These are phyloP conservation scores for Ellobius talpinus DNA, from an alignment of 2,113 vertebrate species.

Conservation along the genomic window DNA sequence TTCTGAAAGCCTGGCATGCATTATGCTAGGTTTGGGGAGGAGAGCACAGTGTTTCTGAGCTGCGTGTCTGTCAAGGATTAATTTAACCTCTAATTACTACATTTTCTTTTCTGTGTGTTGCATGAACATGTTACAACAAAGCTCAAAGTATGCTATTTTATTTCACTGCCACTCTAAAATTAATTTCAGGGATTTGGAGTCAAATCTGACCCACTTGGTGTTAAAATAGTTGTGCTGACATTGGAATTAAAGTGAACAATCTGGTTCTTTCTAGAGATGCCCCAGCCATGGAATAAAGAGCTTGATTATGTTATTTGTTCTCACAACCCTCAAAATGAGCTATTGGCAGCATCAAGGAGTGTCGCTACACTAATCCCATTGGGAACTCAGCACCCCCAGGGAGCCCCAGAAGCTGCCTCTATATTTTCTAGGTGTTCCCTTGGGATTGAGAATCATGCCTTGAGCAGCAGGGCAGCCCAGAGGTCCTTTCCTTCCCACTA, in stretches of 20 bases:
- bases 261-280: conserved; percentile 84
- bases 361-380: neutral
- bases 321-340: conserved; percentile 61
- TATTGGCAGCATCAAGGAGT: neutral
- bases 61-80: conserved; percentile 89
- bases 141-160: conserved; percentile 86
- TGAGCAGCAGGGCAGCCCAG: neutral
- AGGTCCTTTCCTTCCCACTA: neutral
- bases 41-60: conserved; percentile 84
- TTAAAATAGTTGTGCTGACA: conserved; percentile 85
- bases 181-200: conserved; percentile 85
- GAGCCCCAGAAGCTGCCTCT: neutral
- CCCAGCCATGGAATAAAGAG: conserved; percentile 78
- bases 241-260: conserved; percentile 84
- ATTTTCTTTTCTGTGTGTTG: conserved; percentile 88
- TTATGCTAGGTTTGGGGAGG: conserved; percentile 83
- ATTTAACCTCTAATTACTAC: conserved; percentile 91
- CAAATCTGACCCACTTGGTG: conserved; percentile 84
- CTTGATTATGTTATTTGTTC: conserved; percentile 71
- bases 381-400: neutral
- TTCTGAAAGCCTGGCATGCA: conserved; percentile 84
- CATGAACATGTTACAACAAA: conserved; percentile 87
- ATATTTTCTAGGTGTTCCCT: neutral
- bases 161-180: conserved; percentile 86
- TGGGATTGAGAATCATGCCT: neutral